These are phyloP conservation scores for Cromileptes altivelis DNA, from an alignment of 2,113 vertebrate genomes.

Conservation along the genomic window DNA sequence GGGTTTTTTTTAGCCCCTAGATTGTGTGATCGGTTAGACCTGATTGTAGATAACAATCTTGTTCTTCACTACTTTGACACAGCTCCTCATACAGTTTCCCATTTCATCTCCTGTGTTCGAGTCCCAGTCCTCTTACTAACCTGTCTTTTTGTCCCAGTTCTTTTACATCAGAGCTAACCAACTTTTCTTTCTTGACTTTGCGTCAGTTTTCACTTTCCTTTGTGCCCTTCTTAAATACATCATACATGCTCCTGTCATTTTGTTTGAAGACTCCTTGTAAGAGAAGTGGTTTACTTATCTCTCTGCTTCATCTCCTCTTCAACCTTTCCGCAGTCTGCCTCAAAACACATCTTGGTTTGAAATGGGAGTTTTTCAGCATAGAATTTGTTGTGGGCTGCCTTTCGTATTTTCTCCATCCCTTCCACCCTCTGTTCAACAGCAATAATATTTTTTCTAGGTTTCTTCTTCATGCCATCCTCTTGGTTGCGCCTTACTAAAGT, in stretches of 20 bases:
- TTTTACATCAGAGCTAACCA: no score
- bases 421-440: background rate
- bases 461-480: background rate
- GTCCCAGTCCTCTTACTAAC: background rate
- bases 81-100: background rate
- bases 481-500: background rate
- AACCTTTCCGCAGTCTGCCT: background rate
- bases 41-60: background rate
- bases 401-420: background rate
- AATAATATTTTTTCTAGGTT: background rate
- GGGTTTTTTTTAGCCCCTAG: no score
- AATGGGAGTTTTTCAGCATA: background rate
- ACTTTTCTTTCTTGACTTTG: background rate
- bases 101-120: background rate
- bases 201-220: background rate
- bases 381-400: background rate
- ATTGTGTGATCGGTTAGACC: background rate
- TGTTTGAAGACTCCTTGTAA: no score
- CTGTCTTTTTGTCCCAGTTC: no score
- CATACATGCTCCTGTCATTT: no score
- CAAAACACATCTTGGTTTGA: background rate
- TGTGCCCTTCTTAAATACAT: background rate
- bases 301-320: conserved; percentile 4
- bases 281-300: background rate
- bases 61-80: background rate